These are phyloP conservation scores for Eidolon helvum DNA, from an alignment of 2,113 vertebrate genomes.

Conservation along the genomic window DNA sequence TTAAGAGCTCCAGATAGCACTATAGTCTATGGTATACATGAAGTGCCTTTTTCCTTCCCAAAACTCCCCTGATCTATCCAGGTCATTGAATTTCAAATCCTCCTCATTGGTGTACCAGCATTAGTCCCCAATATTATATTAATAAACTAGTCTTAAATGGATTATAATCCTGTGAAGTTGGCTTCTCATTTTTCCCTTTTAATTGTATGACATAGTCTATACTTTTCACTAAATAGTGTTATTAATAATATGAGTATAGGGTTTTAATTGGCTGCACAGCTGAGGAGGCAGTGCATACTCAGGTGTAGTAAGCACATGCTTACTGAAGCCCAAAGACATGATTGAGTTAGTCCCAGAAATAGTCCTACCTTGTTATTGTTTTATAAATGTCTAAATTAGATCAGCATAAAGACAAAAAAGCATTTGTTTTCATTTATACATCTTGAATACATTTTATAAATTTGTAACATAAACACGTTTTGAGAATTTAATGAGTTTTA, in stretches of 20 bases:
- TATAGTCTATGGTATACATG: neutral
- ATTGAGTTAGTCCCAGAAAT: neutral
- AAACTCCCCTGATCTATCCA: neutral
- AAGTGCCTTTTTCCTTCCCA: neutral
- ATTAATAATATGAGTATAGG: neutral
- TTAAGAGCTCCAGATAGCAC: neutral
- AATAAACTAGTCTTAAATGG: neutral
- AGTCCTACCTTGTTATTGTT: slow-evolving; percentile 3
- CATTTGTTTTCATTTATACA: slow-evolving; percentile 54
- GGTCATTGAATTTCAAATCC: neutral
- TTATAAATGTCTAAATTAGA: slow-evolving; percentile 42
- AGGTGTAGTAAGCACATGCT: neutral
- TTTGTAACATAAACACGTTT: slow-evolving; percentile 52
- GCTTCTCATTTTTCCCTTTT: neutral
- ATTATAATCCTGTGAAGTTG: neutral
- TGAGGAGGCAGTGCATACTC: neutral
- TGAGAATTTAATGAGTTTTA: slow-evolving; percentile 61
- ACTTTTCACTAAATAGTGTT: neutral
- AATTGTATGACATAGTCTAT: neutral
- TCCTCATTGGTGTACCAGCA: neutral
- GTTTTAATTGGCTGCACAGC: neutral
- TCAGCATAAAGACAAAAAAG: slow-evolving; percentile 4
- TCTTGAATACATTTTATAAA: slow-evolving; percentile 46
- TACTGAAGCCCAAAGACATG: neutral
- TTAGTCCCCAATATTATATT: neutral